These are phyloP conservation scores for Grapholita molesta DNA, from an alignment of 1,140 invertebrate genomes.

Conservation along the genomic window DNA sequence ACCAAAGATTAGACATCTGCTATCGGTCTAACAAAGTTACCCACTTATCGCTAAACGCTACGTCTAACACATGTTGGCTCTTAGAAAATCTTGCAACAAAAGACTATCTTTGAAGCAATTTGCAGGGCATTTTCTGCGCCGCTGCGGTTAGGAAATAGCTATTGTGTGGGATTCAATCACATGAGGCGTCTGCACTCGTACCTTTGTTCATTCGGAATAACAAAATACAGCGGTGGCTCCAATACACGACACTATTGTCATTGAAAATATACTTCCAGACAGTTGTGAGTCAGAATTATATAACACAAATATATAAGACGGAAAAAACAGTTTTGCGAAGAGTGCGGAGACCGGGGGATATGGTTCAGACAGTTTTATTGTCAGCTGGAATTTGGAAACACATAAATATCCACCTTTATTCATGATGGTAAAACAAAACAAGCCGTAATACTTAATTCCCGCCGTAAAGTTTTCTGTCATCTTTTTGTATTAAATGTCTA, in stretches of 20 bases:
- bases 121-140: background rate
- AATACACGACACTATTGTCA: background rate
- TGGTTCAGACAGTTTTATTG: too few relatives aligned
- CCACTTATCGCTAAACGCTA: background rate
- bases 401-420: too few relatives aligned
- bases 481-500: too few relatives aligned
- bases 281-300: too few relatives aligned
- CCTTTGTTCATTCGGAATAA: background rate
- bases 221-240: background rate
- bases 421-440: too few relatives aligned
- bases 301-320: too few relatives aligned
- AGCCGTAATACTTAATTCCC: too few relatives aligned
- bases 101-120: background rate
- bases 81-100: background rate
- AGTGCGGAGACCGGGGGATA: too few relatives aligned
- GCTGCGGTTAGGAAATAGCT: background rate
- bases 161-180: background rate
- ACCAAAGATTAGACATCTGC: background rate
- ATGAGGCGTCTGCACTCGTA: background rate
- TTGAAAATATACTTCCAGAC: background rate
- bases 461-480: too few relatives aligned
- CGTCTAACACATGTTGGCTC: background rate
- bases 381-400: too few relatives aligned
- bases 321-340: too few relatives aligned
- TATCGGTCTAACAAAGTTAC: background rate